A percentile compares a stretch with the other conserved stretches of the same genome.
phyloP scores from a whole-genome alignment of 1,140 invertebrate genomes.

The Drosophila punjabiensis region DNA sequence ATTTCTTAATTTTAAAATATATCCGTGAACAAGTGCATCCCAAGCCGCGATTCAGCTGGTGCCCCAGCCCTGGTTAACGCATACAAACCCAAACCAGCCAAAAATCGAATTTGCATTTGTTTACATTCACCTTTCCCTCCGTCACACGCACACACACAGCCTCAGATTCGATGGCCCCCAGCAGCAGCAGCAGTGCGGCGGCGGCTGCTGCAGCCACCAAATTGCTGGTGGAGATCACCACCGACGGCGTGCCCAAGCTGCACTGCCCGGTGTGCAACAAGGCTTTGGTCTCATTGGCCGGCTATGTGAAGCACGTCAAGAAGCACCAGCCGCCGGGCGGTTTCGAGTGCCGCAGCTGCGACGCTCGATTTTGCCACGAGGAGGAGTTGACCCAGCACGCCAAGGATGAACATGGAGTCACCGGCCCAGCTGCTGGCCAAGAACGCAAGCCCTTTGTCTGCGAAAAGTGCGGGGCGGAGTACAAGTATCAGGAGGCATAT shows the following conservation, averaged over 20 bases:
- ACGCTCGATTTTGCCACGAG: conserved; percentile 64
- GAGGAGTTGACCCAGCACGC: conserved; percentile 71
- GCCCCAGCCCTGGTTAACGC: conserved; percentile 34
- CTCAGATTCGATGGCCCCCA: conserved; percentile 46
- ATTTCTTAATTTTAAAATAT: not conserved
- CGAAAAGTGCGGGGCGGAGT: conserved; percentile 83
- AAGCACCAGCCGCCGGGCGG: conserved; percentile 83
- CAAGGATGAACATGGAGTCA: conserved; percentile 46
- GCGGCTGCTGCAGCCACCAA: conserved; percentile 47
- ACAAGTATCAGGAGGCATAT: conserved; percentile 74
- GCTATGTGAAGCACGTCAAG: conserved; percentile 83
- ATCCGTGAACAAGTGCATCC: not conserved
- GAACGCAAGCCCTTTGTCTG: conserved; percentile 64
- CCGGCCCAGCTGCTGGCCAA: conserved; percentile 28
- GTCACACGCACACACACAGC: conserved; percentile 13
- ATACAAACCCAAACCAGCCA: conserved; percentile 34
- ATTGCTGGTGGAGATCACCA: conserved; percentile 78
- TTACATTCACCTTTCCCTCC: conserved; percentile 29
- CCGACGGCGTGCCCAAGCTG: conserved; percentile 77
- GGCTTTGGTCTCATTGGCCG: conserved; percentile 70
- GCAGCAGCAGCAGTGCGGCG: conserved; percentile 38
- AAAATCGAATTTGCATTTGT: conserved; percentile 52
- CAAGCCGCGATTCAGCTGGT: not conserved
- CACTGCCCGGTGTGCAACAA: conserved; percentile 82
- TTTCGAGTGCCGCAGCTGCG: conserved; percentile 74